These are phyloP conservation scores for Physocephala rufipes DNA, from an alignment of 2,888 invertebrate genomes.

Conservation along the genomic window DNA sequence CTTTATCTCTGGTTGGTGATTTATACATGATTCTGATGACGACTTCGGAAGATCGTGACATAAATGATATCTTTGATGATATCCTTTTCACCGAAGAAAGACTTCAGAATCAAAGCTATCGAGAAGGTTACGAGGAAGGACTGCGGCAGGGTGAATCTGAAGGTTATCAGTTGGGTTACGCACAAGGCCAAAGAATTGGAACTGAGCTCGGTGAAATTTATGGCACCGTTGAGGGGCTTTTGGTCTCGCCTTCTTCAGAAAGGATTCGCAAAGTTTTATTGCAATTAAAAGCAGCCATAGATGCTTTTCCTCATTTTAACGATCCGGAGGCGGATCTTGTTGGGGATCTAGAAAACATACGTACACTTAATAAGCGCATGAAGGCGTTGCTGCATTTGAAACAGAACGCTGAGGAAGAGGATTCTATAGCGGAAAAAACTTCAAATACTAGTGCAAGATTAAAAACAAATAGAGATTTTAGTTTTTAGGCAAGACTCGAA, in stretches of 20 bases:
- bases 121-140: slow-evolving; percentile 75
- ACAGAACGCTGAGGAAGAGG: neutral
- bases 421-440: neutral
- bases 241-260: slow-evolving; percentile 68
- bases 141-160: slow-evolving; percentile 69
- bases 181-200: slow-evolving; percentile 79
- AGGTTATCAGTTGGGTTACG: slow-evolving; percentile 77
- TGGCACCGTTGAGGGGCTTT: slow-evolving; percentile 70
- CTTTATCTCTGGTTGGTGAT: too few species aligned
- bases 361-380: slow-evolving; percentile 75
- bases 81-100: slow-evolving; percentile 77
- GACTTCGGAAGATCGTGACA: slow-evolving; percentile 68
- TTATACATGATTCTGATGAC: too few species aligned
- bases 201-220: slow-evolving; percentile 80
- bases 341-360: slow-evolving; percentile 71
- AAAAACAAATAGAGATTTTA: slow-evolving; percentile 51
- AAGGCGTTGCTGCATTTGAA: slow-evolving; percentile 69
- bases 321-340: slow-evolving; percentile 74
- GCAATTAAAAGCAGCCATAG: slow-evolving; percentile 71
- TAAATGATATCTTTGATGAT: slow-evolving; percentile 79
- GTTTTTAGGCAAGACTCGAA: slow-evolving; percentile 46
- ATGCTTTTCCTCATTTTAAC: slow-evolving; percentile 74
- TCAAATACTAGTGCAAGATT: neutral
- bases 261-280: slow-evolving; percentile 69
- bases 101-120: slow-evolving; percentile 71